Conservation (phyloP, 2,888 invertebrate genomes). For the Melanotus villosus region DNA sequence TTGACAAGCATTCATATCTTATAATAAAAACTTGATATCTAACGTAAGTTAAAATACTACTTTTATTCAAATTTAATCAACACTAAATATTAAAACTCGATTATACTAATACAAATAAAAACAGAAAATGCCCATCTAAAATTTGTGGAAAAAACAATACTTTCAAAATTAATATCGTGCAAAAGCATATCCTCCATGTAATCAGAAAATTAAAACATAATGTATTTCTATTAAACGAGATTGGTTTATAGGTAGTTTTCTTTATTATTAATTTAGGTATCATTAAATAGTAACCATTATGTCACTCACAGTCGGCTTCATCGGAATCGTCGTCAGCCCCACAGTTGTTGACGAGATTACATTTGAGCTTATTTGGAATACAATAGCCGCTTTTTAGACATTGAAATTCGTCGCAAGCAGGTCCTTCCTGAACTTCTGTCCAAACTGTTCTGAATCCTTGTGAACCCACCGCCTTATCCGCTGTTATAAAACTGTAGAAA, state of each 20-base stretch:
- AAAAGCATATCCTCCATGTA: slow-evolving; percentile 2
- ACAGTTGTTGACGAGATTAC: slow-evolving; percentile 89
- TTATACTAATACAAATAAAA: too few species aligned
- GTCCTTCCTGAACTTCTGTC: slow-evolving; percentile 88
- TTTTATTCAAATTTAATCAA: too few species aligned
- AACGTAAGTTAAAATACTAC: too few species aligned
- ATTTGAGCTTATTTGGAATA: slow-evolving; percentile 82
- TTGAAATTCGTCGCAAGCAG: slow-evolving; percentile 79
- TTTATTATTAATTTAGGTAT: slow-evolving; percentile 49
- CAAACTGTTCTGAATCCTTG: slow-evolving; percentile 94
- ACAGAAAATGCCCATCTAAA: too few species aligned
- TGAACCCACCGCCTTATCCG: slow-evolving; percentile 95
- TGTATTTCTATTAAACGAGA: slow-evolving; percentile 47
- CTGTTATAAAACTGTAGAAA: slow-evolving; percentile 87
- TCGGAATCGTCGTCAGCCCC: slow-evolving; percentile 82
- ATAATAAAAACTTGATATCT: too few species aligned
- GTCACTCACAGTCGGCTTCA: slow-evolving; percentile 85
- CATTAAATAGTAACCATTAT: slow-evolving; percentile 58
- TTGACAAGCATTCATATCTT: too few species aligned
- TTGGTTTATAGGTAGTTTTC: slow-evolving; percentile 52
- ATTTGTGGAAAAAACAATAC: too few species aligned
- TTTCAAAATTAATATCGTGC: too few species aligned
- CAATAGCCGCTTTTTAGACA: slow-evolving; percentile 83
- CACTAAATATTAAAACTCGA: too few species aligned
- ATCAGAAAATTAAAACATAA: too few species aligned